Base-by-base conservation (phyloP, 2,888 invertebrate genomes). In the Eucera pruinosa region DNA sequence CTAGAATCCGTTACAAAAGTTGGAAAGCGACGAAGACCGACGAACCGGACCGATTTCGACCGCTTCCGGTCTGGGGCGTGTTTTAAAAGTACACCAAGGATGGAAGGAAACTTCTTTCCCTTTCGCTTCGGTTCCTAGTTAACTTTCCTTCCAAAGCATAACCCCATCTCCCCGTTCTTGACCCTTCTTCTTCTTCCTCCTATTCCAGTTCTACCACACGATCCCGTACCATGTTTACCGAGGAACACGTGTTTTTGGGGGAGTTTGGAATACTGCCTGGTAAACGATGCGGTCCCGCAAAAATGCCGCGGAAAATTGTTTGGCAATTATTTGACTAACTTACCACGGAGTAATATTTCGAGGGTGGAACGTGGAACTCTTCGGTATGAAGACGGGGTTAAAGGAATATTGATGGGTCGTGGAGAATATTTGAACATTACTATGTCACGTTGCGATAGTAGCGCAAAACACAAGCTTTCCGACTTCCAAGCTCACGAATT, bases 1-100 rank as follows among this genome's bases (percentile, higher is more conserved):
- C 50, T 23, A n/a, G 47, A 55, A 73, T 74, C 66, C 62, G 55
- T 79, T 75, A 66, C 58, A 68, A 80, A 80, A 72, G 71, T 80
- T 80, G 54, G 58, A 50, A 67, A 54, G 55, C 54, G 65, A 68
- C 52, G 36, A 25, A 36, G 67, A 68, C 41, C 20, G 43, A 33
- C 33, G 58, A 52, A 39, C 62, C 67, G 39, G 62, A 50, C 73
- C 76, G 78, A 78, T 77, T 69, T 76, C 69, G 60, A 64, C 58
- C 68, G 50, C 74, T 60, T 66, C 55, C 36, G 50, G 33, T 25
- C 33, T 25, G 23, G 27, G 76, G 43, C 23, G 50, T 55, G 67
- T 76, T 77, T 75, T 77, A 62, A 75, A 76, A 68, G 67, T 76
- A 60, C 54, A 75, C 66, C 18, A 13, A n/a, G 9, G 0, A 15